These are phyloP conservation scores for Thymelicus sylvestris DNA, from an alignment of 2,888 invertebrate genomes.

Conservation along the genomic window DNA sequence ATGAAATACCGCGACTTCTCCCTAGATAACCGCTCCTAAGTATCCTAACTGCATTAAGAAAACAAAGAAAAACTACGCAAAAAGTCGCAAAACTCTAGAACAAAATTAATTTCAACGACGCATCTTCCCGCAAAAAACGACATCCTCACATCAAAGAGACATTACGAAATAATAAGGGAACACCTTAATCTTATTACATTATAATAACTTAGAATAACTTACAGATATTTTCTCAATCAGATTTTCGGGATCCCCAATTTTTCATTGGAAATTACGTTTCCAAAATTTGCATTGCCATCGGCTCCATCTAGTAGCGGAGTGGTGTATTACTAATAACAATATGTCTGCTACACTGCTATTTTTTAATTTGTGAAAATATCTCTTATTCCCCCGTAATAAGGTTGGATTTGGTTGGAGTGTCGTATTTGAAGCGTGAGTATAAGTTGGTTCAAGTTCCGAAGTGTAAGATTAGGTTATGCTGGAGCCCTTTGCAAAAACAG, in stretches of 20 bases:
- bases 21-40: too few relatives aligned
- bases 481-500: conserved; percentile 80
- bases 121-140: conserved; percentile 3
- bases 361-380: not conserved
- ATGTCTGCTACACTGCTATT: conserved; percentile 1
- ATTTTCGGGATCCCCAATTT: conserved; percentile 74
- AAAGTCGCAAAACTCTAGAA: conserved; percentile 8
- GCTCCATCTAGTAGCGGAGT: conserved; percentile 75
- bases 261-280: conserved; percentile 80
- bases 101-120: conserved; percentile 23
- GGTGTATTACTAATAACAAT: conserved; percentile 52
- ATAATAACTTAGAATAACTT: conserved; percentile 79
- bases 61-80: not conserved
- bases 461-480: conserved; percentile 73
- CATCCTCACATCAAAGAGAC: conserved; percentile 68
- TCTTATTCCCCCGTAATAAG: conserved; percentile 38
- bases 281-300: conserved; percentile 78
- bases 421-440: conserved; percentile 44
- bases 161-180: conserved; percentile 76
- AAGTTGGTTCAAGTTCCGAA: conserved; percentile 56
- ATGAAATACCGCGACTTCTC: too few relatives aligned
- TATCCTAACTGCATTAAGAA: not conserved
- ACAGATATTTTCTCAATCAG: conserved; percentile 80
- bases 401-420: conserved; percentile 41
- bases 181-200: conserved; percentile 80